A percentile compares a stretch with the other conserved stretches of the same genome.
Conservation (phyloP, 2,888 invertebrate genomes). For the Panorpa germanica region DNA sequence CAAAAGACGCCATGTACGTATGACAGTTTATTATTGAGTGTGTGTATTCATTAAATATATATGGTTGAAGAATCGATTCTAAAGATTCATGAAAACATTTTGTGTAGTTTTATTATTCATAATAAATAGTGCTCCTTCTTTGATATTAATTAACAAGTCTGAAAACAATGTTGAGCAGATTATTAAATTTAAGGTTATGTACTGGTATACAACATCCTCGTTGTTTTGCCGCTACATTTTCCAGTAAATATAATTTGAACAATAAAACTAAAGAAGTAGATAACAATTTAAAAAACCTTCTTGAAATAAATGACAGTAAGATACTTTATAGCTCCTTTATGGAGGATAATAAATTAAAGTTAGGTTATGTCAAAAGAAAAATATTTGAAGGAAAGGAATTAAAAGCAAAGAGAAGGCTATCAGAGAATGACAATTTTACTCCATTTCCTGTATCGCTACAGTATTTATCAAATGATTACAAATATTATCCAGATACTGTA, state of each 20-base stretch:
- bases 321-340: constrained; percentile 19
- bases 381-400: constrained; percentile 10
- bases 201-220: too few relatives aligned
- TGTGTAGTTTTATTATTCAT: background rate
- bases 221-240: too few relatives aligned
- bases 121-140: background rate
- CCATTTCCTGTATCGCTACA: constrained; percentile 33
- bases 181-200: too few relatives aligned
- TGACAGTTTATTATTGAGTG: constrained; percentile 3
- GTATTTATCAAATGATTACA: constrained; percentile 25
- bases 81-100: too few relatives aligned
- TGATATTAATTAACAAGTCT: background rate
- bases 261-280: too few relatives aligned
- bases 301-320: constrained; percentile 10
- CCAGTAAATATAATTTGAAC: too few relatives aligned
- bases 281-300: too few relatives aligned
- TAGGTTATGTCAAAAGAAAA: constrained; percentile 13
- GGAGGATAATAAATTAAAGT: constrained; percentile 19
- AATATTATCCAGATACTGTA: constrained; percentile 18
- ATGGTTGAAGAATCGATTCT: too few relatives aligned
- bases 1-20: constrained; percentile 58
- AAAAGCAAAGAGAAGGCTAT: constrained; percentile 14
- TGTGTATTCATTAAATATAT: too few relatives aligned
- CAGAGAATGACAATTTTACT: constrained; percentile 20
- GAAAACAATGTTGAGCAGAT: too few relatives aligned